Base-by-base conservation (phyloP, 2,888 invertebrate genomes). In the Clanis bilineata region DNA sequence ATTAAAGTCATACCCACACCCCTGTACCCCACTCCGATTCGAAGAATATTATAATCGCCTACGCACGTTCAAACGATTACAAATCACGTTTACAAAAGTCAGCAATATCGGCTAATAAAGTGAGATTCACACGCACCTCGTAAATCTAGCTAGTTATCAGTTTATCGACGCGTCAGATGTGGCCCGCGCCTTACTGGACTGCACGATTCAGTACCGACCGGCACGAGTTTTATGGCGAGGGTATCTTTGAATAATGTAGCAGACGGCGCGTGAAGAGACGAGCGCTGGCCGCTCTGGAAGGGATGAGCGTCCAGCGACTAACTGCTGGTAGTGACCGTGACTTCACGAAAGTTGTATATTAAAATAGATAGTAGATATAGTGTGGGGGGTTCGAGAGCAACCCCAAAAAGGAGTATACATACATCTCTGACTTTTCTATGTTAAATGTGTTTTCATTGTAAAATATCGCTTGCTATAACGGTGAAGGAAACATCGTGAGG, bases 181-280 rank as follows among this genome's bases (percentile, higher is more conserved):
- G 77, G 76, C 72, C 74, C 71, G 74, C 73, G 67, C 78, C 76
- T 78, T 77, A 71, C 64, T 65, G 61, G 58, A 62, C 67, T 72
- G 73, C 74, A 80, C 82, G 77, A 81, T 79, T 77, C 79, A 79
- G 76, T 75, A 70, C 72, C 74, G 76, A 75, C 72, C 74, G 74
- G 74, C 70, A 73, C 72, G 76, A 81, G 73, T 83, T 86, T 85
- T 84, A 82, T 82, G 77, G 80, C 72, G 71, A 72, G 74, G 82
- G 76, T 82, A 79, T 81, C 81, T 82, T 83, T 86, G 85, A 86
- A 86, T 86, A 83, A 86, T 86, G 85, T 78, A 86, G 77, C 72
- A 85, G 81, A 74, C 74, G 74, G 77, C 76, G 80, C 80, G 78
- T 79, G 79, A 83, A 82, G 76, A 75, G 77, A 76, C 74, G 71